phyloP scores from a whole-genome alignment of 2,797 vertebrate genomes.

The Bufotes viridis region DNA sequence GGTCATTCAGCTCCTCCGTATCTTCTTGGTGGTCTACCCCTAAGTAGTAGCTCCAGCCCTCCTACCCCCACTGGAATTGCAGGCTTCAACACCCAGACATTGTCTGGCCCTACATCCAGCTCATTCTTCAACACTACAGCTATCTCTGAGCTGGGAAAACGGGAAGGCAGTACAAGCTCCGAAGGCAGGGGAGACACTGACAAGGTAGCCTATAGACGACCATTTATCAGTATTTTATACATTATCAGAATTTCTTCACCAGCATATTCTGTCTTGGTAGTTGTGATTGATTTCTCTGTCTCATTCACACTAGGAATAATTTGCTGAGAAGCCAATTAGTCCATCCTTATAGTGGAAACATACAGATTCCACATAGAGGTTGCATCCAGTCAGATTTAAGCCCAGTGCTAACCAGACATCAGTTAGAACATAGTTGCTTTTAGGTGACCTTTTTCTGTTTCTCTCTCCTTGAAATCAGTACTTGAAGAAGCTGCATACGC shows the following conservation, averaged over 20 bases:
- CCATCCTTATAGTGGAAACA: too few relatives aligned
- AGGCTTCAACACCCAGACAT: slow-evolving; percentile 71
- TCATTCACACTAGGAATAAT: not conserved
- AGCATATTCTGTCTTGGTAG: not conserved
- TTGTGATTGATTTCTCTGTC: not conserved
- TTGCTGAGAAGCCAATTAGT: not conserved
- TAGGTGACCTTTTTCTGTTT: not conserved
- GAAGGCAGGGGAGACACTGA: slow-evolving; percentile 74
- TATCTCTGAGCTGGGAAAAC: slow-evolving; percentile 63
- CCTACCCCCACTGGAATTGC: slow-evolving; percentile 71
- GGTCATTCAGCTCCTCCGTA: slow-evolving; percentile 79
- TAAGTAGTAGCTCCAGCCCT: slow-evolving; percentile 78
- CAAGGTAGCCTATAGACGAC: slow-evolving; percentile 65
- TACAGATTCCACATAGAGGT: too few relatives aligned
- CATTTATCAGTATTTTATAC: not conserved
- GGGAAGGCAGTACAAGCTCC: slow-evolving; percentile 74
- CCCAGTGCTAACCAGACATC: not conserved
- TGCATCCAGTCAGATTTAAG: not conserved
- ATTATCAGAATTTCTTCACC: too few relatives aligned
- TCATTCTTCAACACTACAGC: slow-evolving; percentile 61
- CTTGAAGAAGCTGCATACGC: slow-evolving; percentile 93
- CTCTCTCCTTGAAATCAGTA: slow-evolving; percentile 74
- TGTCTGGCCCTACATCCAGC: slow-evolving; percentile 66
- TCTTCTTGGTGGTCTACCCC: slow-evolving; percentile 83
- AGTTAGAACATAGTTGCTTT: rapidly evolving